Evolutionary conservation across 2,797 vertebrate genomes (phyloP).

Genomic region (Oryzias sinensis): DNA sequence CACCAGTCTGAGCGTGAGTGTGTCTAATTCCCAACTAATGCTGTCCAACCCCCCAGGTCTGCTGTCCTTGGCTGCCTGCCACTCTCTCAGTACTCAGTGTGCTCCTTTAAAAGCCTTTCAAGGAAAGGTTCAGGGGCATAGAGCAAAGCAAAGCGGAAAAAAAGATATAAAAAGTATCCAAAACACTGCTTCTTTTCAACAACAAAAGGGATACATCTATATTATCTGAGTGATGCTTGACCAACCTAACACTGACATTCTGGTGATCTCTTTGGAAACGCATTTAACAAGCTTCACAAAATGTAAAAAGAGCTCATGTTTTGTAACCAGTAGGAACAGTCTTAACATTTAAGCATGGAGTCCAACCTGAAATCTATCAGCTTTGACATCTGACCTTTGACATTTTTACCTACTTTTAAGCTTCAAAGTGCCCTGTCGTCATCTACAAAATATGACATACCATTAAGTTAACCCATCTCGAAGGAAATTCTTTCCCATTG

Average conservation of each 20-base stretch:
- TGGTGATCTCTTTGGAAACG: not conserved
- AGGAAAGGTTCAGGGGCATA: constrained; percentile 56
- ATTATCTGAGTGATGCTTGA: constrained; percentile 7
- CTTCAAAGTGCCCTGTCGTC: constrained; percentile 1
- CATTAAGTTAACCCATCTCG: constrained; percentile 29
- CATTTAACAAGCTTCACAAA: not conserved
- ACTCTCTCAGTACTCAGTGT: constrained; percentile 66
- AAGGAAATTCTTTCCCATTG: constrained; percentile 22
- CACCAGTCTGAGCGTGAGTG: constrained; percentile 63
- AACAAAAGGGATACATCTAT: constrained; percentile 24
- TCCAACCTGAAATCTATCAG: constrained; percentile 25
- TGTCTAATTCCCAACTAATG: constrained; percentile 73
- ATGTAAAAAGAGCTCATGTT: not conserved
- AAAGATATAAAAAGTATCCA: constrained; percentile 13
- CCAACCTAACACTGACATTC: not conserved
- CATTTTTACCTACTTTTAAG: constrained; percentile 12
- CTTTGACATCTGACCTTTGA: constrained; percentile 34
- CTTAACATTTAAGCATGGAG: constrained; percentile 19
- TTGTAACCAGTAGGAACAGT: constrained; percentile 10
- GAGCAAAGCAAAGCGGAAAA: constrained; percentile 26
- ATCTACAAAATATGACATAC: not conserved
- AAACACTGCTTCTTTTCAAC: constrained; percentile 4
- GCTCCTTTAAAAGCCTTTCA: constrained; percentile 71
- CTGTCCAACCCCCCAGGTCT: constrained; percentile 68
- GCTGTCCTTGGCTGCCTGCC: constrained; percentile 73